A percentile compares a stretch with the other conserved stretches of the same genome.
Evolutionary conservation across 2,888 invertebrate genomes (phyloP).

Genomic region (Drosophila maculinotata): DNA sequence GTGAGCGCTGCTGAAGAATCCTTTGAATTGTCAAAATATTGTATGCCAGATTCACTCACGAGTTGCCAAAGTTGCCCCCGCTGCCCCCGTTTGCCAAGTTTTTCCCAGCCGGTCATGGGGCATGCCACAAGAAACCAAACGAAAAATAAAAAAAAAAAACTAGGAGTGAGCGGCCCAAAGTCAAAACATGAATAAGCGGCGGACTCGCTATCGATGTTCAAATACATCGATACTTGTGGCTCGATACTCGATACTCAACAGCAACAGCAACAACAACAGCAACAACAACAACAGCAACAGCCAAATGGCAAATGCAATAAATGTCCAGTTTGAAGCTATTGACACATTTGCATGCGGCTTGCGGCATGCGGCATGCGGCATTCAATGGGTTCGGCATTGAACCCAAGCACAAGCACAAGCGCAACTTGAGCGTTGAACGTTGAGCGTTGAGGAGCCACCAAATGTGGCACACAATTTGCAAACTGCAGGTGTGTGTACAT

Average conservation of each 20-base stretch:
- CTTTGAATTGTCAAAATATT: constrained; percentile 82
- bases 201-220: constrained; percentile 55
- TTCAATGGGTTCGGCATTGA: constrained; percentile 52
- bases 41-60: constrained; percentile 79
- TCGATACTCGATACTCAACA: constrained; percentile 45
- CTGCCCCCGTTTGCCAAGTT: constrained; percentile 29
- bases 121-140: constrained; percentile 43
- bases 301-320: constrained; percentile 73
- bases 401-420: constrained; percentile 24
- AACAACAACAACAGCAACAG: constrained; percentile 1
- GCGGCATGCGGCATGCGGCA: constrained; percentile 26
- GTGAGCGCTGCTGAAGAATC: constrained; percentile 72
- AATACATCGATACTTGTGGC: constrained; percentile 42
- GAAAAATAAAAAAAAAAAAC: constrained; percentile 11
- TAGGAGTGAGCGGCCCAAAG: constrained; percentile 62
- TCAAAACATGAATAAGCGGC: constrained; percentile 54
- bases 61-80: constrained; percentile 53
- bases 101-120: constrained; percentile 69
- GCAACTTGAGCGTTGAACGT: constrained; percentile 5
- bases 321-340: constrained; percentile 79
- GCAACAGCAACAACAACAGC: neutral
- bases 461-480: constrained; percentile 48
- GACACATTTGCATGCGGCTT: constrained; percentile 78
- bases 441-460: constrained; percentile 34
- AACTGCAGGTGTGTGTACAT: constrained; percentile 43